Base-by-base conservation (phyloP, 2,888 invertebrate genomes). In the Hoplodrina ambigua region DNA sequence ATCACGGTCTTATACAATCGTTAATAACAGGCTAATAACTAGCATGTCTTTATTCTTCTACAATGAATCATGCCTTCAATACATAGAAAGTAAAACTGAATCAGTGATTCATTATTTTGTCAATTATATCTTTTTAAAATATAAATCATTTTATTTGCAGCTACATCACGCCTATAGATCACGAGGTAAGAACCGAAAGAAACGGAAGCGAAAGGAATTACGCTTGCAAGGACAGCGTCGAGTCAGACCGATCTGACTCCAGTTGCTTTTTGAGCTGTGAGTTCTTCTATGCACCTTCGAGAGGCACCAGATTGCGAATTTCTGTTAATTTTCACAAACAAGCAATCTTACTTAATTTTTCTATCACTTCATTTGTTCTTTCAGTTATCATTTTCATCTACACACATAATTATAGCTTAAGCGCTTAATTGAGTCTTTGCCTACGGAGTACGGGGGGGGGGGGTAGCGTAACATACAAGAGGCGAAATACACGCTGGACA, bases 201-300 rank as follows among this genome's bases (percentile, higher is more conserved):
- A 84, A 84, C 44, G 87, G 83, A 78, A 90, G 87, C 81, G 91
- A 89, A 77, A 86, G 89, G 88, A 90, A 84, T 83, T 84, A 80
- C 86, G 91, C 91, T 92, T 92, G 92, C 89, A 93, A 92, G 91
- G 92, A 92, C 77, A 89, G 89, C 78, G 86, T 86, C 81, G 91
- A 88, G 88, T 94, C 95, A 87, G 94, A 94, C 61, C 90, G 91
- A 72, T 96, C 96, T 89, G 96, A 94, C 82, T 95, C 95, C 86
- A 96, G 95, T 92, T 95, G 95, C 94, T 96, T 95, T 94, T 87
- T 96, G 89, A 96, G 95, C 93, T 96, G 96, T 96, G 94, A 95
- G 96, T 95, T 87, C 70, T 71, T 78, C 61, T 81, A 78, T 77
- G 85, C 87, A 85, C 85, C 65, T 71, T 73, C 53, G 53, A 72